These are phyloP conservation scores for Priocnemis perturbator DNA, from an alignment of 2,888 invertebrate species.

Conservation along the genomic window DNA sequence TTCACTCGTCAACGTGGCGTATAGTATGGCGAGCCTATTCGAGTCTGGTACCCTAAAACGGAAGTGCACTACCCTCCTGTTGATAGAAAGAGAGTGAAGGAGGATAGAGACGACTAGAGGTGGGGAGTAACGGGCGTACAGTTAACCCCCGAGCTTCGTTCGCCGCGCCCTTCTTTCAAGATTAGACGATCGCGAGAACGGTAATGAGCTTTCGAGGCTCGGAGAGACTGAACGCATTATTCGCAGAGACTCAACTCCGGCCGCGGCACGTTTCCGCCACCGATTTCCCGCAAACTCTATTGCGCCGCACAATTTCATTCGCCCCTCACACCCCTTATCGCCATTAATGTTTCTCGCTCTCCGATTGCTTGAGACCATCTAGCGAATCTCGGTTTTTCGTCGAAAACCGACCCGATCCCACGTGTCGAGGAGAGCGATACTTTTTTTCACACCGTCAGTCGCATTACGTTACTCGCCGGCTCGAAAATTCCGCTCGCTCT, in stretches of 20 bases:
- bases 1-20: conserved; percentile 11
- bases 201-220: conserved; percentile 52
- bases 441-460: too few species aligned
- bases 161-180: conserved; percentile 33
- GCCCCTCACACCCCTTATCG: too few species aligned
- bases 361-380: too few species aligned
- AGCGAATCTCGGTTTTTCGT: too few species aligned
- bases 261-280: not conserved
- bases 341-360: too few species aligned
- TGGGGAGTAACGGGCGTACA: conserved; percentile 29
- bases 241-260: conserved; percentile 33
- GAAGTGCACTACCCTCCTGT: not conserved
- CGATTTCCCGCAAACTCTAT: conserved; percentile 21
- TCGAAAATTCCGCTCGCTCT: too few species aligned
- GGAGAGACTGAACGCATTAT: conserved; percentile 54
- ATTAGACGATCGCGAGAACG: conserved; percentile 52
- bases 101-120: not conserved
- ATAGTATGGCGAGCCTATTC: not conserved
- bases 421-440: too few species aligned
- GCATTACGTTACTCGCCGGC: too few species aligned
- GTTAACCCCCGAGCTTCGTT: conserved; percentile 47
- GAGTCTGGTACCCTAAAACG: not conserved
- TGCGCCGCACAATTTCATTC: not conserved
- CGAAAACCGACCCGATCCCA: too few species aligned
- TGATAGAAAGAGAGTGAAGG: not conserved